Percentiles rank a stretch among this genome's conserved stretches.
Evolutionary conservation across 1,140 invertebrate genomes (phyloP).

Genomic region (Platyura marginata): DNA sequence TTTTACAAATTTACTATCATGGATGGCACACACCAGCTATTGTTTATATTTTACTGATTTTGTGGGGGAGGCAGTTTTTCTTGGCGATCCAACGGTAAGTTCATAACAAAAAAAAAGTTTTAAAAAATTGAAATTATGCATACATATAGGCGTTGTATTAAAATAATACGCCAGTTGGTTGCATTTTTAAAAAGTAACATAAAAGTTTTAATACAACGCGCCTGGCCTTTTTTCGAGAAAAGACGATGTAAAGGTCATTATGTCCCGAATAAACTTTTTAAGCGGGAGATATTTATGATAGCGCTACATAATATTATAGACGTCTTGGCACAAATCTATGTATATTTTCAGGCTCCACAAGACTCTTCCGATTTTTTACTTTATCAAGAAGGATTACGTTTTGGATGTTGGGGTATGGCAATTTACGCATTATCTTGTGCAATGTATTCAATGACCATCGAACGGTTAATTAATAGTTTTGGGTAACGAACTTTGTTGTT

Average conservation of each 20-base stretch:
- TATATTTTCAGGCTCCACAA: conserved; percentile 29
- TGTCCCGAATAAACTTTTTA: too few species aligned
- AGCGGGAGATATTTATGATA: too few species aligned
- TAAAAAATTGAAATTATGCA: conserved; percentile 4
- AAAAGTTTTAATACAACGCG: too few species aligned
- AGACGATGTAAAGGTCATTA: too few species aligned
- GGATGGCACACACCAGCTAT: conserved; percentile 77
- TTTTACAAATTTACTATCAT: conserved; percentile 65
- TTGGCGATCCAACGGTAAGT: conserved; percentile 44
- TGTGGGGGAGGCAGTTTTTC: conserved; percentile 64
- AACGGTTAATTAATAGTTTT: conserved; percentile 51
- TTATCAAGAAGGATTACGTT: conserved; percentile 61
- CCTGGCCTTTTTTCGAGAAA: too few species aligned
- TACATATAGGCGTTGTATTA: too few species aligned
- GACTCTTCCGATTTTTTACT: conserved; percentile 24
- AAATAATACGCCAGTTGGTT: too few species aligned
- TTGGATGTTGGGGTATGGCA: conserved; percentile 72
- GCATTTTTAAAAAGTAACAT: too few species aligned
- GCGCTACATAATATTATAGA: too few species aligned
- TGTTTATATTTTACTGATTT: conserved; percentile 78
- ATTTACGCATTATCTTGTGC: conserved; percentile 70
- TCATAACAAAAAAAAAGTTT: not conserved
- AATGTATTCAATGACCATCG: conserved; percentile 61
- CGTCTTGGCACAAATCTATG: too few species aligned
- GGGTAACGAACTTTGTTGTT: too few species aligned